Base-by-base conservation (phyloP, 2,888 invertebrate genomes). In the Cheilosia pagana region DNA sequence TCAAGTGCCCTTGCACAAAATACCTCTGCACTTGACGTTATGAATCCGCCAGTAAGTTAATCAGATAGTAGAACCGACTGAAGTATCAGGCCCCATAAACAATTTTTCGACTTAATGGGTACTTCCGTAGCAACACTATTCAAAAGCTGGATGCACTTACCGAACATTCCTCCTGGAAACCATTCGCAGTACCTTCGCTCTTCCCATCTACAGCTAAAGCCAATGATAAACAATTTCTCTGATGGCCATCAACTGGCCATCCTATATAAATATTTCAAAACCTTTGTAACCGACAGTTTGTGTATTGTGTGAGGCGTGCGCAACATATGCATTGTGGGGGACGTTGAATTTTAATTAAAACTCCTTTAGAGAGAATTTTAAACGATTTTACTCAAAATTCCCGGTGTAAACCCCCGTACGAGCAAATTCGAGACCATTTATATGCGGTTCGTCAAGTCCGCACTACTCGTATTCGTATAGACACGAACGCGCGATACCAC, bases 261-360 rank as follows among this genome's bases (percentile, higher is more conserved):
- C 8, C 0, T 50, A 14, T 50, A 57, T n/a, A 35, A 21, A 21
- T 21, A 63, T 53, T 41, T 48, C 21, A 74, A 79, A 81, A 63
- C 62, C 55, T 57, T 81, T 25, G 53, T 52, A 81, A 62, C 60
- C 52, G 14, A 23, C 50, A 67, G 35, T 60, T 57, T 21, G 59
- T 39, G 65, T 25, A 65, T 39, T 16, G 52, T 16, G 52, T 81
- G 19, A 35, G 55, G 60, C 60, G 16, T 50, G 53, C 50, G 60
- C 28, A 28, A 12, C 21, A 12, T 25, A 23, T 23, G 55, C 23
- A 23, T 4, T 10, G 43, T 28, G 31, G 3, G 50, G 45, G 48
- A 55, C 28, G 71, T 71, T 67, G 75, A 60, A 71, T 85, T 85
- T 85, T 85, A 85, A 85, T 85, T 85, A 85, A 85, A 85, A 85